Percentiles rank a stretch among this genome's conserved stretches.
Conservation (phyloP, 2,113 vertebrate genomes). For the Oncorhynchus masou region DNA sequence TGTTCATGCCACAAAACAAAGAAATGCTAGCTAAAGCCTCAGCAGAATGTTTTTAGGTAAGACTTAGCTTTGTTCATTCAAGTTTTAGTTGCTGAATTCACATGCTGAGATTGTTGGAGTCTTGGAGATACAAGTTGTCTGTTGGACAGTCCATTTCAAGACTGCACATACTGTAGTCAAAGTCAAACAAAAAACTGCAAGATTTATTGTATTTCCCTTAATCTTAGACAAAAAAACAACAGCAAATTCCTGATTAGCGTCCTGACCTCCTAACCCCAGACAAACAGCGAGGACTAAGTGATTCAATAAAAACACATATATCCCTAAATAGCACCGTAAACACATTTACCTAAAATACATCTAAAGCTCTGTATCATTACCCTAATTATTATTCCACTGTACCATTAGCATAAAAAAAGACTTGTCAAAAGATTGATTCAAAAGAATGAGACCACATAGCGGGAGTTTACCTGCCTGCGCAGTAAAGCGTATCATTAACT, state of each 20-base stretch:
- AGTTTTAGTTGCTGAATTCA: conserved; percentile 8
- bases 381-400: conserved; percentile 52
- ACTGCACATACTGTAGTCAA: too few relatives aligned
- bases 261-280: too few relatives aligned
- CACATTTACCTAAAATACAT: too few relatives aligned
- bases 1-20: conserved; percentile 62
- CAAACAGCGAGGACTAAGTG: too few relatives aligned
- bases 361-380: conserved; percentile 36
- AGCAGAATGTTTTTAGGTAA: conserved; percentile 49
- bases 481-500: conserved; percentile 53
- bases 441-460: conserved; percentile 25
- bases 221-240: too few relatives aligned
- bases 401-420: conserved; percentile 52
- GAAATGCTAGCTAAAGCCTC: conserved; percentile 61
- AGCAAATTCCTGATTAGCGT: not conserved
- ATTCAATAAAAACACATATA: too few relatives aligned
- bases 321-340: too few relatives aligned
- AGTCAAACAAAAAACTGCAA: too few relatives aligned
- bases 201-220: too few relatives aligned
- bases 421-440: conserved; percentile 21
- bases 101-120: not conserved
- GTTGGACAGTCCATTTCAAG: too few relatives aligned
- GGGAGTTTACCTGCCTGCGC: conserved; percentile 4
- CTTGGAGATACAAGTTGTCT: too few relatives aligned
- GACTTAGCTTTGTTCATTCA: conserved; percentile 49